phyloP scores from a whole-genome alignment of 2,888 invertebrate species.

The Agonum fuliginosum region DNA sequence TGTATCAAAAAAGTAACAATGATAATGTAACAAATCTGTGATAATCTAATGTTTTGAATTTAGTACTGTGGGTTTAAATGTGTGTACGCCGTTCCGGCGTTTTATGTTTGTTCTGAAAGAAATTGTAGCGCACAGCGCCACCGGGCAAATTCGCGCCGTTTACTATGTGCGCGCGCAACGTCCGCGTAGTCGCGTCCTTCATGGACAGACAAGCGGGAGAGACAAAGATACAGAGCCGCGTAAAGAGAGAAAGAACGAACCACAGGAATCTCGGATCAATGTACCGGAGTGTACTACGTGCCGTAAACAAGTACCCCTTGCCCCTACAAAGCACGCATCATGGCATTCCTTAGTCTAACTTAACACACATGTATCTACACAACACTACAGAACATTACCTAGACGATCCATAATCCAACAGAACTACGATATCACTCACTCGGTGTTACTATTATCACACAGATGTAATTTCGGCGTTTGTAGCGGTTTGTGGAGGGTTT shows the following conservation, averaged over 20 bases:
- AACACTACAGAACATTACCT: too few relatives aligned
- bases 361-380: background rate
- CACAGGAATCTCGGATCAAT: constrained; percentile 60
- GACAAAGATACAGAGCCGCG: constrained; percentile 47
- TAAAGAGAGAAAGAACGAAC: constrained; percentile 45
- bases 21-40: too few relatives aligned
- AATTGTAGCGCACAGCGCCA: background rate
- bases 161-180: constrained; percentile 52
- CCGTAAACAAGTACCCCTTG: constrained; percentile 57
- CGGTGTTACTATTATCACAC: constrained; percentile 24
- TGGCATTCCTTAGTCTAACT: constrained; percentile 38
- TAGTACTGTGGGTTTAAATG: too few relatives aligned
- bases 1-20: too few relatives aligned
- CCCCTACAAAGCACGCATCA: constrained; percentile 38
- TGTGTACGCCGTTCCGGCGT: constrained; percentile 31
- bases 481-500: constrained; percentile 13
- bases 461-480: background rate
- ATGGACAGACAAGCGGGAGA: constrained; percentile 49
- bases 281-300: constrained; percentile 57
- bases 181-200: constrained; percentile 54
- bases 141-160: constrained; percentile 54
- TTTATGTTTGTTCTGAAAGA: constrained; percentile 9
- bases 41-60: too few relatives aligned
- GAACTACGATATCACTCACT: too few relatives aligned
- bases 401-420: too few relatives aligned